These are phyloP conservation scores for Orius insidiosus DNA, from an alignment of 1,140 invertebrate species.

Conservation along the genomic window DNA sequence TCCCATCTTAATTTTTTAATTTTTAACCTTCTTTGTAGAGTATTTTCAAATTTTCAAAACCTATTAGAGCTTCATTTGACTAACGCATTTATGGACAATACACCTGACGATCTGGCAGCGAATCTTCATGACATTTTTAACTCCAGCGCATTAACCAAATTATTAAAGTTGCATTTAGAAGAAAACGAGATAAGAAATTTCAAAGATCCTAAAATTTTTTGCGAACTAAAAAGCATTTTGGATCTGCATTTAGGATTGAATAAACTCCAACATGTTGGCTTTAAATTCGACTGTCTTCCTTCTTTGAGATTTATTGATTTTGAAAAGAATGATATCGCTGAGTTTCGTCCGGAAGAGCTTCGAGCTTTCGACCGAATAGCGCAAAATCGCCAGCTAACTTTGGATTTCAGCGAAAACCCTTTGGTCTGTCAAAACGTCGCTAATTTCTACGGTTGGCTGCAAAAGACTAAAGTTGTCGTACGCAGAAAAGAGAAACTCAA, in stretches of 20 bases:
- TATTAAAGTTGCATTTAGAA: conserved; percentile 57
- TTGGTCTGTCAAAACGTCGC: conserved; percentile 45
- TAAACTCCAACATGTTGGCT: conserved; percentile 35
- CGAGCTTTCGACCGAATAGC: conserved; percentile 36
- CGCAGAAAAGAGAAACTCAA: conserved; percentile 35
- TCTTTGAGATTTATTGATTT: conserved; percentile 51
- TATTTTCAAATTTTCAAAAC: conserved; percentile 63
- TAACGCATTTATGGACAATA: conserved; percentile 54
- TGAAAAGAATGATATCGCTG: conserved; percentile 46
- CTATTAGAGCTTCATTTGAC: conserved; percentile 54
- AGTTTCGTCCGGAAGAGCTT: conserved; percentile 37
- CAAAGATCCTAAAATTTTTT: conserved; percentile 46
- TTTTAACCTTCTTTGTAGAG: conserved; percentile 25
- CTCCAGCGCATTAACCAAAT: conserved; percentile 43
- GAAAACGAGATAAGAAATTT: conserved; percentile 58
- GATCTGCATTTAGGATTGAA: conserved; percentile 40
- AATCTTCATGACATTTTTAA: conserved; percentile 56
- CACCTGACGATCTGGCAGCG: conserved; percentile 37
- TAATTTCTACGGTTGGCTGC: conserved; percentile 44
- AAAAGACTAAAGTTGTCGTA: conserved; percentile 39
- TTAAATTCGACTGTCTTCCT: conserved; percentile 46
- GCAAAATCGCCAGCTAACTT: conserved; percentile 34
- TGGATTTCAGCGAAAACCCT: conserved; percentile 50
- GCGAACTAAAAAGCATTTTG: conserved; percentile 43
- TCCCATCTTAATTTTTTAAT: too few relatives aligned